These are phyloP conservation scores for Camponotus pennsylvanicus DNA, from an alignment of 1,140 invertebrate species.

Conservation along the genomic window DNA sequence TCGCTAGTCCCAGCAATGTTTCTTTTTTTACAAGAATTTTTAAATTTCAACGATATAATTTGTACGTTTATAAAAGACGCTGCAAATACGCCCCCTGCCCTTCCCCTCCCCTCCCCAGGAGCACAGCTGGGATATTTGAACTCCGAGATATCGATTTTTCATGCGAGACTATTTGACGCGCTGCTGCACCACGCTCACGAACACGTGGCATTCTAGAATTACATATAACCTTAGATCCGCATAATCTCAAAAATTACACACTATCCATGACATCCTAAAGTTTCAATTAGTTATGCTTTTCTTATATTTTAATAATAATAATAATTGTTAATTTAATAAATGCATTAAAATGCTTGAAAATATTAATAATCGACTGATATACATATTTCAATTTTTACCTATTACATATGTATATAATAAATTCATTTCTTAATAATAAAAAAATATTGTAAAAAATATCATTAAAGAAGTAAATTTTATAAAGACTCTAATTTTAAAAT, in stretches of 20 bases:
- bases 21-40: conserved; percentile 34
- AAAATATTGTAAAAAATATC: neutral
- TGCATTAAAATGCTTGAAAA: neutral
- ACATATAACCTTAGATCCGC: neutral
- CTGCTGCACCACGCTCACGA: conserved; percentile 21
- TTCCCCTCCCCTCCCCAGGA: neutral
- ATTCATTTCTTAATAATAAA: neutral
- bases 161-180: conserved; percentile 29
- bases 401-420: neutral
- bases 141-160: conserved; percentile 47
- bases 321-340: neutral
- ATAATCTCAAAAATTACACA: neutral
- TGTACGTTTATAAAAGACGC: neutral
- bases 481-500: neutral
- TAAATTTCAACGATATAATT: conserved; percentile 5
- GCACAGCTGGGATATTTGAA: neutral
- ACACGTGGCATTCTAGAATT: conserved; percentile 47
- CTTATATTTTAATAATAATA: neutral
- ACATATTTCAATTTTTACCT: neutral
- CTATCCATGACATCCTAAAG: neutral
- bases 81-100: neutral
- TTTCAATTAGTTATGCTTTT: neutral
- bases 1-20: conserved; percentile 4
- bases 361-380: neutral
- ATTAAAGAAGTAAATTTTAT: neutral